Evolutionary conservation across 2,113 vertebrate species (phyloP).

Genomic region (Gambusia affinis): DNA sequence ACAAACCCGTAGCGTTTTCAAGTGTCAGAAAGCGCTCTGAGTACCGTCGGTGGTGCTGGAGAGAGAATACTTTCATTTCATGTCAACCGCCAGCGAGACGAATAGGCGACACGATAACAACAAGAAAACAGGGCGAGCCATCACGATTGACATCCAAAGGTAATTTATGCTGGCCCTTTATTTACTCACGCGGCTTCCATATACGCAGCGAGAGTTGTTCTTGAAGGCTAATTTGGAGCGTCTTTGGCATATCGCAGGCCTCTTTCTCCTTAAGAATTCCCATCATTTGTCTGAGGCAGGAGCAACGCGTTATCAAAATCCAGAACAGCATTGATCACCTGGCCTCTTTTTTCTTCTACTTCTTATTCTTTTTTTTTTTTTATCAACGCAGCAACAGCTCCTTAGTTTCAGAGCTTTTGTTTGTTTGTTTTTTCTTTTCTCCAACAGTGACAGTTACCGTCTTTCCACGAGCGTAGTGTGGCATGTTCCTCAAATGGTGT

Average conservation of each 20-base stretch:
- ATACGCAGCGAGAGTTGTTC: constrained; percentile 60
- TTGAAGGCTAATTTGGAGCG: constrained; percentile 83
- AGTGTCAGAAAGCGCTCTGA: constrained; percentile 79
- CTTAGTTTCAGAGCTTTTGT: constrained; percentile 74
- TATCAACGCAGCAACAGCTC: constrained; percentile 71
- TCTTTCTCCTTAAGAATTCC: constrained; percentile 71
- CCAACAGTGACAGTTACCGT: constrained; percentile 73
- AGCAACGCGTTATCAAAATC: constrained; percentile 77
- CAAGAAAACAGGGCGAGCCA: constrained; percentile 76
- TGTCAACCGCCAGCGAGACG: constrained; percentile 79
- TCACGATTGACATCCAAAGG: constrained; percentile 79
- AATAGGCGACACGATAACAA: constrained; percentile 78
- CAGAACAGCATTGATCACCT: constrained; percentile 77
- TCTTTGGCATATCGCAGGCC: constrained; percentile 74
- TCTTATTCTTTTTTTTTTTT: constrained; percentile 28
- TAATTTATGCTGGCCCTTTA: constrained; percentile 83
- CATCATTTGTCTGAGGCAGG: constrained; percentile 77
- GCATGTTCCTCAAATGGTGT: constrained; percentile 64
- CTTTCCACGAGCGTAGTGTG: constrained; percentile 65
- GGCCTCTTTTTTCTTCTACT: constrained; percentile 43
- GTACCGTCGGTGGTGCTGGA: constrained; percentile 70
- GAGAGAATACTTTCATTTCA: constrained; percentile 81
- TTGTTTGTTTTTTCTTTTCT: constrained; percentile 65
- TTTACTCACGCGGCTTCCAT: constrained; percentile 65
- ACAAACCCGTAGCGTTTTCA: constrained; percentile 75